phyloP scores from a whole-genome alignment of 2,888 invertebrate species.

The Gymnoscelis rufifasciata region DNA sequence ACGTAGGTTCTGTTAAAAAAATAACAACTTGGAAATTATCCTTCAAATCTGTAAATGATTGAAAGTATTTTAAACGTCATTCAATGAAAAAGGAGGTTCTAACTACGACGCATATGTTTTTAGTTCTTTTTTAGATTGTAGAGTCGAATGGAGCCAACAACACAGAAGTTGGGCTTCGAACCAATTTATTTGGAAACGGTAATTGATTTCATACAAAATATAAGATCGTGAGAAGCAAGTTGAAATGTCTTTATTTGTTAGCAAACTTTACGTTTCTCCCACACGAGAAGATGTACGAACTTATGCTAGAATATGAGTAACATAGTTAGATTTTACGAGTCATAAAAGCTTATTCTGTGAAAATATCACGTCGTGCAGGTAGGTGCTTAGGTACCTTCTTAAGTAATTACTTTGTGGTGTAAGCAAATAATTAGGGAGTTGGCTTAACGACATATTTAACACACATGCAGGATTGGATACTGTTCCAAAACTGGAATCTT shows the following conservation, averaged over 20 bases:
- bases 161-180: background rate
- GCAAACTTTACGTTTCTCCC: slow-evolving; percentile 43
- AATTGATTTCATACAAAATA: slow-evolving; percentile 35
- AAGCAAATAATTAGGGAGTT: slow-evolving; percentile 19
- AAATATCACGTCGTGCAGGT: slow-evolving; percentile 28
- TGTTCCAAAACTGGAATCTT: background rate
- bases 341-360: slow-evolving; percentile 30
- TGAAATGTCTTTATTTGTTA: slow-evolving; percentile 61
- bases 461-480: background rate
- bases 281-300: slow-evolving; percentile 36
- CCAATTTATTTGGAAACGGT: slow-evolving; percentile 36
- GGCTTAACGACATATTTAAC: slow-evolving; percentile 9
- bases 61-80: too few relatives aligned
- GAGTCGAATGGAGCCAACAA: background rate
- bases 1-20: too few relatives aligned
- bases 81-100: too few relatives aligned
- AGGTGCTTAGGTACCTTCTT: too few relatives aligned
- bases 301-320: slow-evolving; percentile 30
- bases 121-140: too few relatives aligned
- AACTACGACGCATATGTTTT: too few relatives aligned
- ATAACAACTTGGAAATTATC: too few relatives aligned
- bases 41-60: too few relatives aligned
- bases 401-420: slow-evolving; percentile 25
- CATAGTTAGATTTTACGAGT: slow-evolving; percentile 32
- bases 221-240: slow-evolving; percentile 51